These are phyloP conservation scores for Cherax quadricarinatus DNA, from an alignment of 1,140 invertebrate species.

Conservation along the genomic window DNA sequence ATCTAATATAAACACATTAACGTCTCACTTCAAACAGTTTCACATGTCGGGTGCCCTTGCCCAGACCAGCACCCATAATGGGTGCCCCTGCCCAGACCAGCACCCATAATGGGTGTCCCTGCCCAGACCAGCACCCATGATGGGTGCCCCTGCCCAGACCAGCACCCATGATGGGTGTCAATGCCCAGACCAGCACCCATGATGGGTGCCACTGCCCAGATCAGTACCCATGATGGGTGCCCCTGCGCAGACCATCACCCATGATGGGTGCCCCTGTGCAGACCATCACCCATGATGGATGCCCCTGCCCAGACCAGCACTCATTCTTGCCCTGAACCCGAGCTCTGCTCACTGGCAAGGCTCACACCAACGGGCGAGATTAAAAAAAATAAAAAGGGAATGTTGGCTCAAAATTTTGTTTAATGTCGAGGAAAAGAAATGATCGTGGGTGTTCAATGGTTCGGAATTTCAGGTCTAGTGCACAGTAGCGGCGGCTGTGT, in stretches of 20 bases:
- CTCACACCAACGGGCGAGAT: background rate
- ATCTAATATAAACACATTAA: constrained; percentile 32
- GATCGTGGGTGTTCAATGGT: background rate
- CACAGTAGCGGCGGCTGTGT: background rate
- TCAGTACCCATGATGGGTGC: too few species aligned
- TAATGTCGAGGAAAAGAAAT: background rate
- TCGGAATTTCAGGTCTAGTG: background rate
- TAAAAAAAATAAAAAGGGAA: background rate
- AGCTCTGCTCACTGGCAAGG: constrained; percentile 11
- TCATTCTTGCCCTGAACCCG: constrained; percentile 12
- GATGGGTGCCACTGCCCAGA: too few species aligned
- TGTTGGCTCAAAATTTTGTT: background rate
- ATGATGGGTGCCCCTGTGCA: too few species aligned
- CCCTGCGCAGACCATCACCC: too few species aligned
- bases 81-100: too few species aligned
- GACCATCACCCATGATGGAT: too few species aligned
- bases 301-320: background rate
- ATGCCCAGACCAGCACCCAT: too few species aligned
- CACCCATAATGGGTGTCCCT: too few species aligned
- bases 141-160: background rate
- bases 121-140: too few species aligned
- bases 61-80: too few species aligned
- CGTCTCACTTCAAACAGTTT: constrained; percentile 38
- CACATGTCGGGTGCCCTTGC: constrained; percentile 2
- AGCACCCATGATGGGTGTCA: too few species aligned